Base-by-base conservation (phyloP, 1,140 invertebrate genomes). In the Zophobas atratus region DNA sequence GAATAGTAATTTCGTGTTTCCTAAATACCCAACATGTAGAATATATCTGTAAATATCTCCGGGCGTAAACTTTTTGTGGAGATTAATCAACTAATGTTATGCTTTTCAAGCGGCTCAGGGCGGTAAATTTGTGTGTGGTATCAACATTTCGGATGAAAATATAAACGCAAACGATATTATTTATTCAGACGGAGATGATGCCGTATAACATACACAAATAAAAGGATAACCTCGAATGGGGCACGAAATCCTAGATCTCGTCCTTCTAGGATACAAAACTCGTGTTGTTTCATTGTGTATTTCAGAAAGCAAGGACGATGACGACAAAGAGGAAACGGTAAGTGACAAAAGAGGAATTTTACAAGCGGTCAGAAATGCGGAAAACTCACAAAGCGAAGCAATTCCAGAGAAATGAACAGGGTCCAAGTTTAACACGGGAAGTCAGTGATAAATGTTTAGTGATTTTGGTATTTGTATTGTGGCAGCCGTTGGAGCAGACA, bases 341-440 rank as follows among this genome's bases (percentile, higher is more conserved):
- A 73, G 55, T 73, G 55, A 73, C 71, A 73, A 73, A 71, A 73
- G 71, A 73, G 49, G 71, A 43, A 73, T 73, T 73, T 73, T 73
- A 73, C 49, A 73, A 73, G 60, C 60, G 60, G 60, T 67, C 60
- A 67, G 60, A 67, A 73, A 73, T 53, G 71, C 49, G 70, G 55
- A 73, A 72, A 43, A 56, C 71, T 55, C 49, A 73, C 71, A 73
- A 73, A 73, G 71, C 71, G 41, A 51, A 73, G 55, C 71, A 73
- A 73, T 73, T 56, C 49, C 49, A 55, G 71, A 43, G 71, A 73
- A 73, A 73, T 56, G 71, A 73, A 55, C 71, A 73, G 55, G 71
- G 55, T 36, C 49, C 55, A 73, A 73, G 49, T 56, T 55, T 56
- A 56, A 73, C 49, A 56, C 49, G 32, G 71, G 38, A 38, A 73